These are phyloP conservation scores for Sebastes cheni DNA, from an alignment of 2,797 vertebrate species.

Conservation along the genomic window DNA sequence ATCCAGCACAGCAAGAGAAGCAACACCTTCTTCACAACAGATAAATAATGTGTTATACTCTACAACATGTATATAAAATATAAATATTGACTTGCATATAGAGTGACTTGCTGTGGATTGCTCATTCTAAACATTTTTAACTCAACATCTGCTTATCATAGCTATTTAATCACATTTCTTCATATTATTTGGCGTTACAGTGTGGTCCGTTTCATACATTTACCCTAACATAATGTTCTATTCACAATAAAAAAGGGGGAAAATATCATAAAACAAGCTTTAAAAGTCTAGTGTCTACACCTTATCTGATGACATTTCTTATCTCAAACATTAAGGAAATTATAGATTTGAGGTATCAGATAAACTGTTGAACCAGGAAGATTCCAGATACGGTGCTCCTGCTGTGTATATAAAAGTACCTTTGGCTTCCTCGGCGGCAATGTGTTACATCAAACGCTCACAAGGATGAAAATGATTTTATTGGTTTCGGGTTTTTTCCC, in stretches of 20 bases:
- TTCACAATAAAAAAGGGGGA: neutral
- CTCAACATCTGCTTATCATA: neutral
- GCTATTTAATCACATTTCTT: neutral
- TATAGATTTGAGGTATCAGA: neutral
- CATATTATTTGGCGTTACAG: neutral
- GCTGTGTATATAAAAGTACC: neutral
- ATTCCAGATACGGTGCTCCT: neutral
- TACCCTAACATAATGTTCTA: neutral
- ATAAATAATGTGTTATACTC: neutral
- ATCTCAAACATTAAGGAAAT: neutral
- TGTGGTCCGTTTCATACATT: neutral
- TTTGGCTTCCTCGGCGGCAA: neutral
- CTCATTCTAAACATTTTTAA: neutral
- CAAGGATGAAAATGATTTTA: neutral
- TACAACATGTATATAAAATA: neutral
- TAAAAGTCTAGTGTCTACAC: neutral
- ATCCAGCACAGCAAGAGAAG: too few species aligned
- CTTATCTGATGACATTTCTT: neutral
- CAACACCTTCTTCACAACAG: neutral
- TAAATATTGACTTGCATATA: neutral
- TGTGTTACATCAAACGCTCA: neutral
- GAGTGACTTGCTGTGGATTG: neutral
- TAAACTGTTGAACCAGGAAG: constrained; percentile 14
- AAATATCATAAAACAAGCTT: neutral
- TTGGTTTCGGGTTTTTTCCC: neutral